Evolutionary conservation across 35 echinoderm and acorn worm species (phyloP).

Genomic region (Heliocidaris tuberculata): DNA sequence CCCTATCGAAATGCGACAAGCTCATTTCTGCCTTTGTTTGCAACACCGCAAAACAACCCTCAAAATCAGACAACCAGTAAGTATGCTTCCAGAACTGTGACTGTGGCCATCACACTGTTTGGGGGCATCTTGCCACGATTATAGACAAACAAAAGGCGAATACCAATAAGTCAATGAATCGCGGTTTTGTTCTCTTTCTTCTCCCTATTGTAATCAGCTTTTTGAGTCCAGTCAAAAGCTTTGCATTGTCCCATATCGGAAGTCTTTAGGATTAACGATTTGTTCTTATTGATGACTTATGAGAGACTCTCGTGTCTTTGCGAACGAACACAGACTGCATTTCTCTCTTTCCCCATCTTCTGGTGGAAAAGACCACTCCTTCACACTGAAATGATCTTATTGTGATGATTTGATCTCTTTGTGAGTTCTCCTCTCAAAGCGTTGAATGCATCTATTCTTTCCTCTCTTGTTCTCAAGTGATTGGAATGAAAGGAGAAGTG

Average conservation of each 20-base stretch:
- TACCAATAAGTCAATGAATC: conserved; percentile 24
- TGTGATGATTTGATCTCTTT: too few species aligned
- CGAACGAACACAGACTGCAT: not conserved
- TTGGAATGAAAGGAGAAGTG: not conserved
- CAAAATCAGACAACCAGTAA: conserved; percentile 4
- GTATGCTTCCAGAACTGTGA: not conserved
- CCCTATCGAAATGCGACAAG: not conserved
- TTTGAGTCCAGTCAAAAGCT: not conserved
- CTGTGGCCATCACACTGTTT: not conserved
- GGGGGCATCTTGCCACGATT: not conserved
- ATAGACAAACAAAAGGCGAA: not conserved
- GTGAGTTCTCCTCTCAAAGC: not conserved
- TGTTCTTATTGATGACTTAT: conserved; percentile 1
- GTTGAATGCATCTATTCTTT: conserved; percentile 8
- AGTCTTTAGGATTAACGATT: conserved; percentile 38
- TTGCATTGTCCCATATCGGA: conserved; percentile 11
- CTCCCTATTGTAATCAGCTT: conserved; percentile 22
- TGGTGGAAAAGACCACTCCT: not conserved
- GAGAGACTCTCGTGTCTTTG: not conserved
- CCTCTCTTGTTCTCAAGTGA: conserved; percentile 18
- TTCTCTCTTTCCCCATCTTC: not conserved
- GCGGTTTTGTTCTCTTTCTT: conserved; percentile 36
- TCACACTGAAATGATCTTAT: not conserved
- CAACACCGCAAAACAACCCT: not conserved
- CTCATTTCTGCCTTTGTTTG: not conserved